Evolutionary conservation across 2,797 vertebrate genomes (phyloP).

Genomic region (Phalanger gymnotis): DNA sequence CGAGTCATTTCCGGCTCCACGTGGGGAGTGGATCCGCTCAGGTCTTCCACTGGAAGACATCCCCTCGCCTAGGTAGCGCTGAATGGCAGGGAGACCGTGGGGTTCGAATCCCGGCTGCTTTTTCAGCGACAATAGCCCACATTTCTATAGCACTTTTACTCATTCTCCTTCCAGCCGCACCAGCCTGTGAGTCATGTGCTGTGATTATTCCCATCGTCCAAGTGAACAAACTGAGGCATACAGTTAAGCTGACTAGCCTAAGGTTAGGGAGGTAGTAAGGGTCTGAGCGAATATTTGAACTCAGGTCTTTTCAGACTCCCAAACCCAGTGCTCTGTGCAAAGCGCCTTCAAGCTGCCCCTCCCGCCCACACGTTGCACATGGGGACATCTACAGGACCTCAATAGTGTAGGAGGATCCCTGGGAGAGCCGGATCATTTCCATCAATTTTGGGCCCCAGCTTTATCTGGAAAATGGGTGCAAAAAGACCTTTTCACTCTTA

Average conservation of each 20-base stretch:
- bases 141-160: not conserved
- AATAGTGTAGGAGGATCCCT: not conserved
- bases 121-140: not conserved
- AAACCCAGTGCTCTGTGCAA: not conserved
- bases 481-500: not conserved
- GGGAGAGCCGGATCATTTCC: not conserved
- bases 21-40: not conserved
- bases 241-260: not conserved
- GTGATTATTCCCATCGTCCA: not conserved
- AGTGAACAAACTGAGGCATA: not conserved
- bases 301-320: not conserved
- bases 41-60: not conserved
- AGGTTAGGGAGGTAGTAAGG: not conserved
- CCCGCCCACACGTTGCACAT: rapidly evolving
- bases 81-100: not conserved
- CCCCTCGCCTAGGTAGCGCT: rapidly evolving
- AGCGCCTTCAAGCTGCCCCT: no score
- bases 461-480: not conserved
- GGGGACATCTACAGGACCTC: not conserved
- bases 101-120: not conserved
- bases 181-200: not conserved
- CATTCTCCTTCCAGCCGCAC: no score
- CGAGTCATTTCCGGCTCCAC: not conserved
- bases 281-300: not conserved
- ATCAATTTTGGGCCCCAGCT: no score